These are phyloP conservation scores for Eueides isabella DNA, from an alignment of 1,140 invertebrate species.

Conservation along the genomic window DNA sequence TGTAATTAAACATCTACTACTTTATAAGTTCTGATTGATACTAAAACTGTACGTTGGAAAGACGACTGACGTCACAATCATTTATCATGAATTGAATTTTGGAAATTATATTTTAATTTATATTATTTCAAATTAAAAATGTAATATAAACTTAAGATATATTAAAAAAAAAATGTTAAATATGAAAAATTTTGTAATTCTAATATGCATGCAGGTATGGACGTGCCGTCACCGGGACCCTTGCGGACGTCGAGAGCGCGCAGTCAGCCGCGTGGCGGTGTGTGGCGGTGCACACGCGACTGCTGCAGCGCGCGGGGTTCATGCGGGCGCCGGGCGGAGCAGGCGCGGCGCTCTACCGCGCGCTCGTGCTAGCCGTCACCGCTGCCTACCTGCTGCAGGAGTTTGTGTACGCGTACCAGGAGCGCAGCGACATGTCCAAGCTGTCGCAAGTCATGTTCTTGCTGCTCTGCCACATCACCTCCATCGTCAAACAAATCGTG, in stretches of 20 bases:
- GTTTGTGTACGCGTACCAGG: slow-evolving; percentile 61
- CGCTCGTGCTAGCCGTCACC: slow-evolving; percentile 47
- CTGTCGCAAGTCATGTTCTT: slow-evolving; percentile 71
- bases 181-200: neutral
- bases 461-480: slow-evolving; percentile 70
- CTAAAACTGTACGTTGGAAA: neutral
- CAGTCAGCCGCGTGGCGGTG: slow-evolving; percentile 31
- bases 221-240: neutral
- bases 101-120: neutral
- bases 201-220: neutral
- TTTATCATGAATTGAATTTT: neutral
- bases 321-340: slow-evolving; percentile 5
- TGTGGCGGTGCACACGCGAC: slow-evolving; percentile 38
- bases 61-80: neutral
- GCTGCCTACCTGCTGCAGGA: slow-evolving; percentile 60
- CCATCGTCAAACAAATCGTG: slow-evolving; percentile 65
- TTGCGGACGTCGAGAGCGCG: neutral
- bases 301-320: slow-evolving; percentile 44
- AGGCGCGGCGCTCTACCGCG: slow-evolving; percentile 48
- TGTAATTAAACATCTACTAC: neutral
- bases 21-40: neutral
- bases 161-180: neutral
- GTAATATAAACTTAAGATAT: neutral
- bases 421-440: slow-evolving; percentile 58
- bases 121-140: neutral